These are phyloP conservation scores for Vanessa tameamea DNA, from an alignment of 1,140 invertebrate genomes.

Conservation along the genomic window DNA sequence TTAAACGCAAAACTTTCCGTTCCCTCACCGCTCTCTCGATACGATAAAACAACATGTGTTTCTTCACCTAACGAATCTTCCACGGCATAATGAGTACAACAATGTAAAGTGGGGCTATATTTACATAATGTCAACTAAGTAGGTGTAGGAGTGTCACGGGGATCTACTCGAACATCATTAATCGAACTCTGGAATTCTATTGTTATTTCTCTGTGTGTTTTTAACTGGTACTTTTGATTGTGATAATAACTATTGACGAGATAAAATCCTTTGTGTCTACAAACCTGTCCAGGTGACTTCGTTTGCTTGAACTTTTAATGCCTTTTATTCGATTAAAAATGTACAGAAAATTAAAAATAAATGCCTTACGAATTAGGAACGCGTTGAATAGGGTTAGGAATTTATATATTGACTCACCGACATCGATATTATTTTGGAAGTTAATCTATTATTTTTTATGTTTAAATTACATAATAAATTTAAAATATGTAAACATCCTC, in stretches of 20 bases:
- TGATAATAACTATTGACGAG: slow-evolving; percentile 29
- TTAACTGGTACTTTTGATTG: slow-evolving; percentile 50
- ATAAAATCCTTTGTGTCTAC: slow-evolving; percentile 2
- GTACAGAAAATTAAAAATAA: no score
- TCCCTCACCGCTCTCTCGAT: slow-evolving; percentile 41
- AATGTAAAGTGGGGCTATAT: slow-evolving; percentile 75
- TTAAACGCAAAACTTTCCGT: slow-evolving; percentile 42
- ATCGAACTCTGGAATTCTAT: slow-evolving; percentile 75
- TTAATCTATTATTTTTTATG: no score
- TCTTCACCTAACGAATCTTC: slow-evolving; percentile 80
- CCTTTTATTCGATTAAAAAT: no score
- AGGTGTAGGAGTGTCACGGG: slow-evolving; percentile 75
- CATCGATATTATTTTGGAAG: no score
- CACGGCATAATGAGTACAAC: slow-evolving; percentile 74
- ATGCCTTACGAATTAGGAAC: no score
- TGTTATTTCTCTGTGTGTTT: slow-evolving; percentile 64
- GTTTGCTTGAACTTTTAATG: no score
- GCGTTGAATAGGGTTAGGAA: no score
- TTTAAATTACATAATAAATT: no score
- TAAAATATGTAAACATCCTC: no score
- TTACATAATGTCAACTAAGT: slow-evolving; percentile 80
- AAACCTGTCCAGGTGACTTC: neutral
- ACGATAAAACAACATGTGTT: slow-evolving; percentile 79
- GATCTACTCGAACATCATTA: slow-evolving; percentile 68
- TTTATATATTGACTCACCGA: no score